Base-by-base conservation (phyloP, 1,140 invertebrate genomes). In the Apis laboriosa region DNA sequence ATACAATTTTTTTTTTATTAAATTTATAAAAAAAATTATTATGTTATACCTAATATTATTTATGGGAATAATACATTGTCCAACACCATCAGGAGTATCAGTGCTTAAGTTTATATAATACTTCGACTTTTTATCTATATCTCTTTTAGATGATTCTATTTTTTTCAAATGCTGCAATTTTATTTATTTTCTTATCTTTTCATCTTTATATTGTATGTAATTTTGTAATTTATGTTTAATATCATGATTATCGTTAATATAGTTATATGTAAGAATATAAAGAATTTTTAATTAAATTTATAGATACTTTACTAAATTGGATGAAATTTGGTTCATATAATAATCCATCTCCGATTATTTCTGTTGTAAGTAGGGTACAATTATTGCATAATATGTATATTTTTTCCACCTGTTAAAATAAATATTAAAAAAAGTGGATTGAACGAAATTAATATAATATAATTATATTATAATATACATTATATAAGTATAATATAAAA, bases 331-430 rank as follows among this genome's bases (percentile, higher is more conserved):
- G 67, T 24, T 91, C 81, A 24, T 88, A 91, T 5, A 80, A 72
- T 3, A 92, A 28, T 34, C 91, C 92, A 68, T 93, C 91, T 0
- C 92, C 92, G n/a, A 92, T 83, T 21, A 93, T 76, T 75, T 93
- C 91, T 9, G 89, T 83, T 9, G 80, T 64, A 61, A 91, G 51
- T 28, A 91, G 28, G 8, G 87, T 80, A 63, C 85, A 88, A 79
- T 92, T 93, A 60, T 92, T 89, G 24, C 89, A 88, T 24, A 93
- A 58, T 56, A 91, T 78, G n/a, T 89, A 90, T 9, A 93, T 71
- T 77, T 92, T 89, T 43, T 93, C 90, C 9, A 85, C 84, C 90
- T 92, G 71, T 73, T 21, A 55, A 61, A 74, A 79, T 19, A 70
- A n/a, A 21, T 28, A 55, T 63, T n/a, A 60, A 21, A 17, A n/a